Percentiles rank a stretch among this genome's conserved stretches.
These are phyloP conservation scores for Plestiodon gilberti DNA, from an alignment of 2,113 vertebrate species.

Conservation along the genomic window DNA sequence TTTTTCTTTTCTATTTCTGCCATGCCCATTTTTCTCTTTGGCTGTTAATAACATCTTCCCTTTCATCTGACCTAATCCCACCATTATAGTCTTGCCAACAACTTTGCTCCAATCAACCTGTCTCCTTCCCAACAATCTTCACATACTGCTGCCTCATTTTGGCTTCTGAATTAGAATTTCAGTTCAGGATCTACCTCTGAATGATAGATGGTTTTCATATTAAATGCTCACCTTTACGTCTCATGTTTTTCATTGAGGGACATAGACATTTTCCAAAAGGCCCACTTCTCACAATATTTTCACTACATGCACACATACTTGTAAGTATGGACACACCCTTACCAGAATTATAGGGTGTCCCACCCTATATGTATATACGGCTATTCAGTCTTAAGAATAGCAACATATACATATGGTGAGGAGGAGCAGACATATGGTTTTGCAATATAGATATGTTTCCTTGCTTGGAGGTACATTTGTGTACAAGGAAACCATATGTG, in stretches of 20 bases:
- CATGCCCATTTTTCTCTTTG: background rate
- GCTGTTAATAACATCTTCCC: background rate
- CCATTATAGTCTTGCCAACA: background rate
- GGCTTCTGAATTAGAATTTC: background rate
- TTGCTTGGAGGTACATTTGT: background rate
- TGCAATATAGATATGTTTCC: background rate
- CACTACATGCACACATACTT: background rate
- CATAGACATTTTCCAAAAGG: background rate
- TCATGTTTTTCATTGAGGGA: background rate
- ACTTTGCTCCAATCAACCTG: background rate
- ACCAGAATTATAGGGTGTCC: too few relatives aligned
- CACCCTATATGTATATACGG: too few relatives aligned
- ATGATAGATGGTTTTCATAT: background rate
- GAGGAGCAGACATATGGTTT: background rate
- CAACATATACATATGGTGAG: background rate
- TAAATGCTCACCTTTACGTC: background rate
- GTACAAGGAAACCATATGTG: background rate
- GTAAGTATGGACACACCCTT: background rate
- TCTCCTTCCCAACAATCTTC: background rate
- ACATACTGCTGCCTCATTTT: background rate
- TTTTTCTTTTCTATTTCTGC: background rate
- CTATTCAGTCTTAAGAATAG: background rate
- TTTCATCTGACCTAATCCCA: background rate
- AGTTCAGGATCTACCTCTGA: background rate
- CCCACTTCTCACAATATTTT: background rate